phyloP scores from a whole-genome alignment of 1,140 invertebrate genomes.

The Campoletis sonorensis region DNA sequence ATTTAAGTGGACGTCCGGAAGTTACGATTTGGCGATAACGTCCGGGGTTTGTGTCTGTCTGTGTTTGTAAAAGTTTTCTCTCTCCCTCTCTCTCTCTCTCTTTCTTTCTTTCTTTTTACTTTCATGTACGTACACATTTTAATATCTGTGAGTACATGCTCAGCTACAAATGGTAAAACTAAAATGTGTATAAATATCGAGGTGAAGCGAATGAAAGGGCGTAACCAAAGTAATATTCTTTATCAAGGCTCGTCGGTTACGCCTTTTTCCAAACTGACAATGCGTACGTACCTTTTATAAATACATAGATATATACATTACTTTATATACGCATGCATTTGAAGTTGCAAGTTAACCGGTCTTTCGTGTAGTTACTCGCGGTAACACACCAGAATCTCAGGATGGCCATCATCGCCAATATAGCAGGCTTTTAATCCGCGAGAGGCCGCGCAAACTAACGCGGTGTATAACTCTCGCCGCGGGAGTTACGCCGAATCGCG shows the following conservation, averaged over 20 bases:
- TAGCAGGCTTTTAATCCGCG: conserved; percentile 18
- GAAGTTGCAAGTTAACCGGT: conserved; percentile 9
- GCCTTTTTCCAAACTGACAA: not conserved
- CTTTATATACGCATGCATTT: not conserved
- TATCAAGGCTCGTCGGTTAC: not conserved
- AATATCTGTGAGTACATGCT: too few species aligned
- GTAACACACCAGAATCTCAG: conserved; percentile 17
- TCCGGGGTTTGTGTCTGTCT: not conserved
- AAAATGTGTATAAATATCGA: too few species aligned
- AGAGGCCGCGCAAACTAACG: conserved; percentile 2
- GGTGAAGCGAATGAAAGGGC: not conserved
- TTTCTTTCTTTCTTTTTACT: not conserved
- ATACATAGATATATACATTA: not conserved
- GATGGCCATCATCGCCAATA: conserved; percentile 28
- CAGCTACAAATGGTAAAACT: too few species aligned
- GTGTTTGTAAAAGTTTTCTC: not conserved
- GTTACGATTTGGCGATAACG: conserved; percentile 41
- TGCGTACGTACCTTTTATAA: not conserved
- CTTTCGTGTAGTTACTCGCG: conserved; percentile 17
- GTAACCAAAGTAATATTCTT: not conserved
- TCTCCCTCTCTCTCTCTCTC: not conserved
- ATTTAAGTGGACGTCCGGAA: conserved; percentile 41
- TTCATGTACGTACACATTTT: too few species aligned
- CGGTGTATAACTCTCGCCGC: conserved; percentile 46
- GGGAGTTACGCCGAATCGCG: conserved; percentile 50